Percentiles rank a stretch among this genome's conserved stretches.
Evolutionary conservation across 2,113 vertebrate genomes (phyloP).

Genomic region (Leptodactylus fuscus): DNA sequence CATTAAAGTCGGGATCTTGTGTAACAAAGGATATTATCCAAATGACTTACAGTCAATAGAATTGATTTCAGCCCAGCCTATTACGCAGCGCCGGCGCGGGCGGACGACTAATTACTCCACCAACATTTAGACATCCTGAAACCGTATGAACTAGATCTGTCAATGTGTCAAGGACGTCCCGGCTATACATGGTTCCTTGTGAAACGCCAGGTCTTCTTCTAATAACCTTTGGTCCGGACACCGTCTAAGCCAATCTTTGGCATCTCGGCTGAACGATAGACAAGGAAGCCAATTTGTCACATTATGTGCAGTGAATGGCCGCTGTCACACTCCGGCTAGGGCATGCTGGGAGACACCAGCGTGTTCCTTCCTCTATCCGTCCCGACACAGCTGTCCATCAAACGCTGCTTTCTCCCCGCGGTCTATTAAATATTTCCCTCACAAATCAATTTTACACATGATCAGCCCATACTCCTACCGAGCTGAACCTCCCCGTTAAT

Average conservation of each 20-base stretch:
- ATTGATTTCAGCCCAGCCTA: not conserved
- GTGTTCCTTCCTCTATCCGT: conserved; percentile 81
- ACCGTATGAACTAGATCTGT: not conserved
- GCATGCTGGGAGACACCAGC: conserved; percentile 74
- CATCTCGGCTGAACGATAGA: conserved; percentile 63
- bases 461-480: conserved; percentile 99
- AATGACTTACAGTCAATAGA: conserved; percentile 10
- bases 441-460: conserved; percentile 99
- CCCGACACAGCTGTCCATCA: conserved; percentile 87
- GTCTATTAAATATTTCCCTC: conserved; percentile 99
- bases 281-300: conserved; percentile 62
- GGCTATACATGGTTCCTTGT: not conserved
- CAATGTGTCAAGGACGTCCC: too few species aligned
- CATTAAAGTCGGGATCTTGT: not conserved
- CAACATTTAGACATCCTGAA: not conserved
- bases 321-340: conserved; percentile 64
- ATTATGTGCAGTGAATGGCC: conserved; percentile 64
- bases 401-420: conserved; percentile 82
- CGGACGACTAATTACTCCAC: not conserved
- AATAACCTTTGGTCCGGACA: not conserved
- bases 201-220: not conserved
- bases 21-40: not conserved
- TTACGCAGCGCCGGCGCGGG: not conserved
- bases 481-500: conserved; percentile 98
- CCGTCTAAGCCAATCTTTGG: not conserved